Percentiles rank a stretch among this genome's conserved stretches.
Conservation (phyloP, 1,140 invertebrate genomes). For the Archivesica marissinica region DNA sequence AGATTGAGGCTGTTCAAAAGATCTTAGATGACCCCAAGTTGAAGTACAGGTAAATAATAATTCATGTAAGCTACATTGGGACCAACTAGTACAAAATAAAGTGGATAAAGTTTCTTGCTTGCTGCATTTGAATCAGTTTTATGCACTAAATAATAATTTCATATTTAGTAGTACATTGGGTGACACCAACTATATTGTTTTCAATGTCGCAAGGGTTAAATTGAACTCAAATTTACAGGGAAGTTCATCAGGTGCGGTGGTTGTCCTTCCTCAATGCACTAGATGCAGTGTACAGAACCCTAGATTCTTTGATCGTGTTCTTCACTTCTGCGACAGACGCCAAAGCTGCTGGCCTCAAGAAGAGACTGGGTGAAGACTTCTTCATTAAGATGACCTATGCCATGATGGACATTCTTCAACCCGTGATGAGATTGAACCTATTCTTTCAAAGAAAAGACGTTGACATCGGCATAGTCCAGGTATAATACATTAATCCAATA, state of each 20-base stretch:
- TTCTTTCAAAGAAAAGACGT: constrained; percentile 47
- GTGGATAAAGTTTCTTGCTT: too few relatives aligned
- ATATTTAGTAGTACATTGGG: too few relatives aligned
- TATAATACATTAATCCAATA: too few relatives aligned
- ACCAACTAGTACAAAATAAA: too few relatives aligned
- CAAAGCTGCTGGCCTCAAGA: constrained; percentile 24
- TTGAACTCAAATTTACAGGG: too few relatives aligned
- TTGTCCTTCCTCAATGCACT: constrained; percentile 28
- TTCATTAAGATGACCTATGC: constrained; percentile 25
- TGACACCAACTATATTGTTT: too few relatives aligned
- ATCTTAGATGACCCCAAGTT: constrained; percentile 6
- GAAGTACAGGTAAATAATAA: too few relatives aligned
- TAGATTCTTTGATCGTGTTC: constrained; percentile 4
- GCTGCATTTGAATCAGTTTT: too few relatives aligned
- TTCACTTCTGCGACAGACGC: constrained; percentile 9
- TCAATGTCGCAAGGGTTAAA: too few relatives aligned
- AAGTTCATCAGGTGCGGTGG: constrained; percentile 30
- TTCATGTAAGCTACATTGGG: too few relatives aligned
- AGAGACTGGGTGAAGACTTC: constrained; percentile 32
- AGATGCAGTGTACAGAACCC: constrained; percentile 3
- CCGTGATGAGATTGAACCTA: constrained; percentile 14
- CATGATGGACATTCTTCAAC: constrained; percentile 29
- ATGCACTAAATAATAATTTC: too few relatives aligned
- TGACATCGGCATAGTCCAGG: constrained; percentile 36
- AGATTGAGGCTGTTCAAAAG: constrained; percentile 13